phyloP scores from a whole-genome alignment of 2,888 invertebrate genomes.

The Drosophila lutescens region DNA sequence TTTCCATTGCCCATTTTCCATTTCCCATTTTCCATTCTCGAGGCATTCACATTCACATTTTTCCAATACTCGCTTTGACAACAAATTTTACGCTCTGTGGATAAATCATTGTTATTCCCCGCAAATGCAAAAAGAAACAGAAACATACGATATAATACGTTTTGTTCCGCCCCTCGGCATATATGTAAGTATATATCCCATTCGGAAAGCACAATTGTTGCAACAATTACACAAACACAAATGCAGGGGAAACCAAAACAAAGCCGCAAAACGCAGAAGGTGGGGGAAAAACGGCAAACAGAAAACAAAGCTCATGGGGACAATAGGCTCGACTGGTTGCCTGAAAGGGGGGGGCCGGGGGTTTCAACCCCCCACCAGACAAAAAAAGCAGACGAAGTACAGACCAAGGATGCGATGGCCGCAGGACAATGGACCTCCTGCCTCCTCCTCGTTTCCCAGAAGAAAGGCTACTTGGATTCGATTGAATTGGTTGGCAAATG shows the following conservation, averaged over 20 bases:
- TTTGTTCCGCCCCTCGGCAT: not conserved
- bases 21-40: not conserved
- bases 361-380: conserved; percentile 4
- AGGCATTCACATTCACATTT: conserved; percentile 5
- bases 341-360: not conserved
- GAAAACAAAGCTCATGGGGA: conserved; percentile 42
- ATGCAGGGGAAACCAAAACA: conserved; percentile 44
- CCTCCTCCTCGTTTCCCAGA: not conserved
- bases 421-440: conserved; percentile 20
- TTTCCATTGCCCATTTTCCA: not conserved
- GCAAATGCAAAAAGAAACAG: not conserved
- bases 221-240: conserved; percentile 72
- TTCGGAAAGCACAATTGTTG: conserved; percentile 67
- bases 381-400: conserved; percentile 29
- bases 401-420: conserved; percentile 35
- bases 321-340: conserved; percentile 20
- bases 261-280: conserved; percentile 10
- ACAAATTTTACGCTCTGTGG: conserved; percentile 40
- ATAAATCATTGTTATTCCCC: conserved; percentile 23
- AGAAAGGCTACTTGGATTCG: conserved; percentile 18
- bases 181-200: conserved; percentile 15
- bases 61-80: conserved; percentile 32
- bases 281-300: conserved; percentile 10
- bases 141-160: conserved; percentile 24
- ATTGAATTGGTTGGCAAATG: conserved; percentile 14